phyloP scores from a whole-genome alignment of 1,140 invertebrate species.

The Danaus plexippus region DNA sequence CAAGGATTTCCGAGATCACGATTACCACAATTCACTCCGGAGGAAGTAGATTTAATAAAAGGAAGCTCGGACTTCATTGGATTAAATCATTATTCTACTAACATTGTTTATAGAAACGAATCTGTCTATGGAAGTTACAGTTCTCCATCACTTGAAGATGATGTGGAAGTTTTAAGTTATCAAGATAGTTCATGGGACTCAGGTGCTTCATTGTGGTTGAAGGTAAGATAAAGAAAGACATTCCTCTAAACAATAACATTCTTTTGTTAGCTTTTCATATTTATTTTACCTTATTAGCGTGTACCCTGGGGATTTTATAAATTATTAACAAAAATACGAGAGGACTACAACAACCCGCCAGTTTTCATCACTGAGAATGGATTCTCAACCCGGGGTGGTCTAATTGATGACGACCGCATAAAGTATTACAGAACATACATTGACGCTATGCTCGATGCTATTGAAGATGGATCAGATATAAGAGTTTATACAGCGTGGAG shows the following conservation, averaged over 20 bases:
- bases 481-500: constrained; percentile 80
- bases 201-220: not conserved
- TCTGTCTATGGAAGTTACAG: constrained; percentile 7
- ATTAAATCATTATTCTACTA: constrained; percentile 13
- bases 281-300: constrained; percentile 20
- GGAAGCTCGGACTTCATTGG: constrained; percentile 17
- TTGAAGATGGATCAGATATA: constrained; percentile 77
- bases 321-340: no score
- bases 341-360: constrained; percentile 31
- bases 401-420: constrained; percentile 24
- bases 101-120: constrained; percentile 14
- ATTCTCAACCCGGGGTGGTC: constrained; percentile 58
- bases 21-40: constrained; percentile 13
- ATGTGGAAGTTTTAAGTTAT: constrained; percentile 6
- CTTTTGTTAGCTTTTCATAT: not conserved
- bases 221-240: not conserved
- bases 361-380: constrained; percentile 82
- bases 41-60: constrained; percentile 11
- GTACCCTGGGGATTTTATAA: constrained; percentile 2
- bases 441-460: constrained; percentile 76
- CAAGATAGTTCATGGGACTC: not conserved
- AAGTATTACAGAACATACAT: constrained; percentile 73
- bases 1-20: constrained; percentile 20
- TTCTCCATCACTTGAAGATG: constrained; percentile 9
- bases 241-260: not conserved